phyloP scores from a whole-genome alignment of 1,140 invertebrate genomes.

The Ceratosolen solmsi region DNA sequence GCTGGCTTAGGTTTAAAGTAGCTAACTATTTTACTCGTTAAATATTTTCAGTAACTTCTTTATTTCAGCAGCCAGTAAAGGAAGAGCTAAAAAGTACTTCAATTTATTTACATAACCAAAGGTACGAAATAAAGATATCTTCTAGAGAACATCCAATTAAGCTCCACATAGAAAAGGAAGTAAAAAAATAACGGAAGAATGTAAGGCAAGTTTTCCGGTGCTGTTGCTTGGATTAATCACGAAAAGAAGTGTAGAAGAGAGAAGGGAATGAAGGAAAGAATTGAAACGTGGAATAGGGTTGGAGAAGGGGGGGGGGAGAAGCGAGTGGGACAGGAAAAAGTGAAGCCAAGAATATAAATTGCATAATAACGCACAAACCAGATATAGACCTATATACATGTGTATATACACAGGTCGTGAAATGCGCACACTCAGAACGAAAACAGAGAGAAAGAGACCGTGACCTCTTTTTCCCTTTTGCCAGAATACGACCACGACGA shows the following conservation, averaged over 20 bases:
- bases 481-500: background rate
- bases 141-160: constrained; percentile 34
- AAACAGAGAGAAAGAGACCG: background rate
- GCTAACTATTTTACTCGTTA: constrained; percentile 1
- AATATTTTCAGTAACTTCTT: background rate
- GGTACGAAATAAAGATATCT: constrained; percentile 36
- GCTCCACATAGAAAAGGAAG: constrained; percentile 3
- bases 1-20: background rate
- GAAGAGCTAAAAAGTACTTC: constrained; percentile 43
- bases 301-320: background rate
- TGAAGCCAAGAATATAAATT: constrained; percentile 39
- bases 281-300: background rate
- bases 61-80: background rate
- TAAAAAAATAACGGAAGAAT: constrained; percentile 50
- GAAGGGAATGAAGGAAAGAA: background rate
- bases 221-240: constrained; percentile 45
- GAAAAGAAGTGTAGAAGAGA: constrained; percentile 27
- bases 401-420: background rate
- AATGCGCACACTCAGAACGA: background rate
- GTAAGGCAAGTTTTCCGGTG: constrained; percentile 55
- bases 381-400: background rate
- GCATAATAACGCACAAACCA: constrained; percentile 17
- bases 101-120: constrained; percentile 38
- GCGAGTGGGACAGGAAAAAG: background rate
- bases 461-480: constrained; percentile 6